Base-by-base conservation (phyloP, 2,113 vertebrate genomes). In the Misgurnus anguillicaudatus region DNA sequence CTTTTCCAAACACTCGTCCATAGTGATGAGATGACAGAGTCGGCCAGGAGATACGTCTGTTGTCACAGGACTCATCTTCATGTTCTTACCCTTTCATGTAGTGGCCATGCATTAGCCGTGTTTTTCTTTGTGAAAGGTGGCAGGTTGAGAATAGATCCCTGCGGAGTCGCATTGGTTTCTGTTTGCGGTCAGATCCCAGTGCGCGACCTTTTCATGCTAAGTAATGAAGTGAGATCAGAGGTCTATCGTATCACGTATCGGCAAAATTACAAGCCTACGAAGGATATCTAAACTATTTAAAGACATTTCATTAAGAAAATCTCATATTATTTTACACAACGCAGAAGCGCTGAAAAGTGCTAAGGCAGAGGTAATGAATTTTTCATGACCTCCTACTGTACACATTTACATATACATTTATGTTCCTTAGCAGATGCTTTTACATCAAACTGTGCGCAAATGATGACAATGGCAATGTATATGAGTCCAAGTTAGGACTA, bases 21-120 rank as follows among this genome's bases (percentile, higher is more conserved):
- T 71, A 80, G 45, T 57, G 74, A 82, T 21, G 71, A 64, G 79
- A 84, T 74, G 78, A 85, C 85, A 84, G 83, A 84, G 53, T 81
- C 68, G 13, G 65, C 79, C 64, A 47, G 57, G 79, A 68, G 83
- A 81, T 80, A 66, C 17, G 9, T 75, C 83, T 84, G 75, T 80
- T 84, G 82, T 81, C 83, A 84, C 83, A 73, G 45, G 36, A 24
- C 79, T 78, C 19, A 2, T 85, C 79, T 64, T 81, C 65, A 41
- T 68, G 31, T 47, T 55, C 45, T 80, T 75, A 69, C 47, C 53
- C 51, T 80, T 60, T 79, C 61, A 76, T 55, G 63, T 60, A 48
- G 38, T 57, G 74, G 64, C 64, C 64, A 69, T 69, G 74, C 69
- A 80, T 77, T 80, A 77, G 82, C 39, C 55, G 60, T 65, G 69